Evolutionary conservation across 2,888 invertebrate genomes (phyloP).

Genomic region (Sarcophaga subvicina): DNA sequence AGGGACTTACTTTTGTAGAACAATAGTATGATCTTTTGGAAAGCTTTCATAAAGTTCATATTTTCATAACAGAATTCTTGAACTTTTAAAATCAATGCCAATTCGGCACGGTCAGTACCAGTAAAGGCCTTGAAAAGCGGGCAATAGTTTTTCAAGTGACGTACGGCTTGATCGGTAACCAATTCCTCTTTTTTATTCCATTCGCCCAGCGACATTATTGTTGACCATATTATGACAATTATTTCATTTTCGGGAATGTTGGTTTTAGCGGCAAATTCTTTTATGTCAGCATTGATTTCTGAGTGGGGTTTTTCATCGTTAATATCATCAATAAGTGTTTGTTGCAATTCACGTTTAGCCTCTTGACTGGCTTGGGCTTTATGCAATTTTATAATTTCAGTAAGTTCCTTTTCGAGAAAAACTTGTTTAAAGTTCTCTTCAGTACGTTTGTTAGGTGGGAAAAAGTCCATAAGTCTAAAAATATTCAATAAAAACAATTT

Average conservation of each 20-base stretch:
- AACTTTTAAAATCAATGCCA: slow-evolving; percentile 94
- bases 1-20: slow-evolving; percentile 92
- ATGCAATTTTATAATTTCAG: slow-evolving; percentile 90
- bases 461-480: slow-evolving; percentile 93
- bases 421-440: slow-evolving; percentile 92
- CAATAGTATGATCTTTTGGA: slow-evolving; percentile 97
- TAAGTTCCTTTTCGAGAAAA: slow-evolving; percentile 91
- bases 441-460: slow-evolving; percentile 96
- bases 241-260: slow-evolving; percentile 95
- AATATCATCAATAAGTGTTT: slow-evolving; percentile 92
- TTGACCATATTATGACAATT: slow-evolving; percentile 94
- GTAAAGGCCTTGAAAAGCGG: slow-evolving; percentile 94
- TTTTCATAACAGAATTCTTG: slow-evolving; percentile 99
- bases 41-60: slow-evolving; percentile 99
- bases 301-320: slow-evolving; percentile 92
- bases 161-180: slow-evolving; percentile 96
- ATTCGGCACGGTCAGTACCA: slow-evolving; percentile 92
- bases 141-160: slow-evolving; percentile 93
- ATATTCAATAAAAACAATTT: slow-evolving; percentile 22
- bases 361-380: slow-evolving; percentile 93
- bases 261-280: slow-evolving; percentile 92
- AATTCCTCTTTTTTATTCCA: slow-evolving; percentile 99
- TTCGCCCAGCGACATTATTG: slow-evolving; percentile 96
- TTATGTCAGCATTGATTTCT: slow-evolving; percentile 92
- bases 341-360: slow-evolving; percentile 90